Conservation (phyloP, 2,113 vertebrate species). For the Planiliza haematocheilus region DNA sequence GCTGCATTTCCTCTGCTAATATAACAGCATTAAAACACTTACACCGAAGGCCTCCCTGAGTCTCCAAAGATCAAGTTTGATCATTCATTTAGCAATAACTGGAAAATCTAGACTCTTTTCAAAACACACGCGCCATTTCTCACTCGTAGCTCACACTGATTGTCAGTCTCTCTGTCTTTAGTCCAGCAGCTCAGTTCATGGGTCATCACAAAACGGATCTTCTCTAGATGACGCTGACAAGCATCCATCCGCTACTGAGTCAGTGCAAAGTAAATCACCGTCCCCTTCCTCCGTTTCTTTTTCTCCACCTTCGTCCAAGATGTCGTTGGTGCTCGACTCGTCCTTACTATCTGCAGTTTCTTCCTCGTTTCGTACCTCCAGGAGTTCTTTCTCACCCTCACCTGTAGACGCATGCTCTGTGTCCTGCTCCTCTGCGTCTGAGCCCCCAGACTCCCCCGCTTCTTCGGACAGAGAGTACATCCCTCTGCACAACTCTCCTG, state of each 20-base stretch:
- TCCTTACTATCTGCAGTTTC: slow-evolving; percentile 10
- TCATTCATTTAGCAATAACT: slow-evolving; percentile 41
- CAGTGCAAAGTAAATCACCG: slow-evolving; percentile 30
- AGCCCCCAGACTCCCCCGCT: slow-evolving; percentile 61
- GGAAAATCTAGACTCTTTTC: slow-evolving; percentile 39
- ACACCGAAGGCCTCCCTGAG: slow-evolving; percentile 78
- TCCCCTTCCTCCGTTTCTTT: slow-evolving; percentile 38
- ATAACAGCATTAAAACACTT: slow-evolving; percentile 36
- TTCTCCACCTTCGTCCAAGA: slow-evolving; percentile 25
- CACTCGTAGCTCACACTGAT: slow-evolving; percentile 50
- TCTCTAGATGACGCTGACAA: slow-evolving; percentile 13
- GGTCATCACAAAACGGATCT: slow-evolving; percentile 9
- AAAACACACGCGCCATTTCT: slow-evolving; percentile 26
- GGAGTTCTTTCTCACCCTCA: slow-evolving; percentile 19
- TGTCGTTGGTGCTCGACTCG: not conserved
- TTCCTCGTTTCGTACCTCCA: slow-evolving; percentile 1
- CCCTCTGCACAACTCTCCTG: slow-evolving; percentile 77
- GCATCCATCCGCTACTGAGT: slow-evolving; percentile 36
- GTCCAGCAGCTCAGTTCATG: slow-evolving; percentile 19
- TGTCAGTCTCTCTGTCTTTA: slow-evolving; percentile 57
- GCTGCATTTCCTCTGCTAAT: slow-evolving; percentile 49
- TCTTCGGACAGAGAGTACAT: slow-evolving; percentile 94
- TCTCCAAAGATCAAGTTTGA: slow-evolving; percentile 64
- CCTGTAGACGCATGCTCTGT: not conserved
- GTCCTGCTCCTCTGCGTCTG: slow-evolving; percentile 47